Percentiles rank a stretch among this genome's conserved stretches.
These are phyloP conservation scores for Paramuricea clavata DNA, from an alignment of 92 coral and sea anemone species.

Conservation along the genomic window DNA sequence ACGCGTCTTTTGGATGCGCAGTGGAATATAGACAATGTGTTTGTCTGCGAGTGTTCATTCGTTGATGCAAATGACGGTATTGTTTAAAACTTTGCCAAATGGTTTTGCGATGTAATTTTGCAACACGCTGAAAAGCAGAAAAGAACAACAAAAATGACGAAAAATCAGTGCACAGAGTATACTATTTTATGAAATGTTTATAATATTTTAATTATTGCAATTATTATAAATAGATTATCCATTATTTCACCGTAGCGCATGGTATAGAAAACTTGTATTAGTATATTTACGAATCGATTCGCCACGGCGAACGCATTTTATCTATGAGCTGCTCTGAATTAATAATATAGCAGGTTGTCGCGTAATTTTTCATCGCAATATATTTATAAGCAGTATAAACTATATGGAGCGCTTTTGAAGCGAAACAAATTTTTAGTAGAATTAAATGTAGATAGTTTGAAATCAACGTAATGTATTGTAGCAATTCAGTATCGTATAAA, in stretches of 20 bases:
- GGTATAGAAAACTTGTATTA: neutral
- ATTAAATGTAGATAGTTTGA: conserved; percentile 27
- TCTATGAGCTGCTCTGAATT: conserved; percentile 34
- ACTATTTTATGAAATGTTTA: conserved; percentile 48
- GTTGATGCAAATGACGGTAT: too few relatives aligned
- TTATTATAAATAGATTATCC: conserved; percentile 10
- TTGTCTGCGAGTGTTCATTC: too few relatives aligned
- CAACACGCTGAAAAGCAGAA: neutral
- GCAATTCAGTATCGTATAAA: conserved; percentile 10
- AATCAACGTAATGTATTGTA: conserved; percentile 25
- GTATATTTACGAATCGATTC: conserved; percentile 29
- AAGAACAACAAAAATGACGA: neutral
- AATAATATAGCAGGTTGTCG: conserved; percentile 22
- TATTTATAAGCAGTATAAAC: conserved; percentile 30
- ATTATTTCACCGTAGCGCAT: conserved; percentile 10
- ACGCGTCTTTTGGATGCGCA: too few relatives aligned
- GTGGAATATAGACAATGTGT: too few relatives aligned
- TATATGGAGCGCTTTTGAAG: conserved; percentile 16
- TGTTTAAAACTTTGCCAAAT: neutral
- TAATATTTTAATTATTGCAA: conserved; percentile 34
- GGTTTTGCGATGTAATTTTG: neutral
- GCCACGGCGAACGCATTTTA: neutral
- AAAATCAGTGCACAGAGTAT: neutral
- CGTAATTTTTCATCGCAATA: conserved; percentile 1
- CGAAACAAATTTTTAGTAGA: conserved; percentile 18